phyloP scores from a whole-genome alignment of 2,888 invertebrate species.

The Trissolcus brochymenae region DNA sequence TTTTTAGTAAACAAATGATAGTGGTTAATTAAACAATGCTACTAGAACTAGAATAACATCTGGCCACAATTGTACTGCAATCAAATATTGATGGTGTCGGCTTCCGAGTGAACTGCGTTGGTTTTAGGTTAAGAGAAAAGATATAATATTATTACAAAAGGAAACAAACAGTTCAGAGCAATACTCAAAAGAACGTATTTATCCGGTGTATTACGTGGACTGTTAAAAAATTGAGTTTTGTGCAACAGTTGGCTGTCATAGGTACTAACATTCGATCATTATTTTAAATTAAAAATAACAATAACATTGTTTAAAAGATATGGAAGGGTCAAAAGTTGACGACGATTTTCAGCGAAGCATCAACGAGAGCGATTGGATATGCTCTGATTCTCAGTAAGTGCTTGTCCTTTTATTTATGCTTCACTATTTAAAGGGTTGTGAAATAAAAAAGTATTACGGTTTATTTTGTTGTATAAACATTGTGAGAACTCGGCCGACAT shows the following conservation, averaged over 20 bases:
- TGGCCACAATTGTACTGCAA: conserved; percentile 6
- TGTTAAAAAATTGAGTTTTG: background rate
- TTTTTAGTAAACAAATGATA: conserved; percentile 3
- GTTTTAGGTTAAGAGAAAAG: conserved; percentile 39
- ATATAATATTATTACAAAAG: background rate
- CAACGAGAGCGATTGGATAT: conserved; percentile 75
- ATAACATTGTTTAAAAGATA: conserved; percentile 52
- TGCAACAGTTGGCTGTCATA: background rate
- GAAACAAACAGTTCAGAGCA: conserved; percentile 21
- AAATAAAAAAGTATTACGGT: no score
- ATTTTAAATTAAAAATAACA: background rate
- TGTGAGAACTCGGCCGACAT: no score
- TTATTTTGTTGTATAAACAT: no score
- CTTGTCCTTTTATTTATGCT: background rate
- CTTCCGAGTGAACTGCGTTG: conserved; percentile 16
- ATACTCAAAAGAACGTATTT: background rate
- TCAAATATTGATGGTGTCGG: conserved; percentile 17
- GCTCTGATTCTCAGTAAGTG: conserved; percentile 73
- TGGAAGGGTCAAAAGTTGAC: conserved; percentile 71
- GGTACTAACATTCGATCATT: background rate
- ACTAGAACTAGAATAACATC: conserved; percentile 9
- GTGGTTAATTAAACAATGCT: background rate
- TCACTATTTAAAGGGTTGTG: background rate
- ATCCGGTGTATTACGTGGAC: background rate
- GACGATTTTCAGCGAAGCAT: conserved; percentile 70